Evolutionary conservation across 2,888 invertebrate species (phyloP).

Genomic region (Nymphalis c-album): DNA sequence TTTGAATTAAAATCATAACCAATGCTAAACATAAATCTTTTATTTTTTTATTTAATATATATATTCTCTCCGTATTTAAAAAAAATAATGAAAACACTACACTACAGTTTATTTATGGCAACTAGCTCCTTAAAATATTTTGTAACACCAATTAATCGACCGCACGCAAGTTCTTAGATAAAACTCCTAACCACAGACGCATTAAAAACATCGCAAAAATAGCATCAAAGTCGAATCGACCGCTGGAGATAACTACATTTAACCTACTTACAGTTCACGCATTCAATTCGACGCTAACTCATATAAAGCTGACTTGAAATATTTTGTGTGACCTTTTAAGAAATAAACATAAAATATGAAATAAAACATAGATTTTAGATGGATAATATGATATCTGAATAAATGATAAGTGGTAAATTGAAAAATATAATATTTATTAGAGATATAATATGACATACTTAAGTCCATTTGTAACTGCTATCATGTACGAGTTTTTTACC

Average conservation of each 20-base stretch:
- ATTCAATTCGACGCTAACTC: constrained; percentile 18
- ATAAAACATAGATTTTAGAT: neutral
- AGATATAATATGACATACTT: neutral
- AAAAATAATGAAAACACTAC: neutral
- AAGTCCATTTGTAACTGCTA: neutral
- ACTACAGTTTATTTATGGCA: neutral
- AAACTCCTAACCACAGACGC: constrained; percentile 65
- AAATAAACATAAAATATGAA: neutral
- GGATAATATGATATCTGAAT: no score
- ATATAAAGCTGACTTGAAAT: constrained; percentile 12
- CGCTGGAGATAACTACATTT: constrained; percentile 59
- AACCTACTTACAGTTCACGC: constrained; percentile 58
- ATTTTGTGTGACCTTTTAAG: neutral
- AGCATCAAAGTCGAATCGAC: constrained; percentile 64
- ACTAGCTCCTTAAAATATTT: constrained; percentile 37
- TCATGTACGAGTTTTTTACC: constrained; percentile 2
- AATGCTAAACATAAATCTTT: no score
- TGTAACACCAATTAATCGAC: constrained; percentile 52
- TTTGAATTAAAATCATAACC: no score
- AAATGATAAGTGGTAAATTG: no score
- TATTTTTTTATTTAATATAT: no score
- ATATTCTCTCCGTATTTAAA: no score
- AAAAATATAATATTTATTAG: no score
- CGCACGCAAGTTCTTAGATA: constrained; percentile 56
- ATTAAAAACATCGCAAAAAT: constrained; percentile 68